A percentile compares a stretch with the other conserved stretches of the same genome.
Conservation (phyloP, 2,113 vertebrate species). For the Dromiciops gliroides region DNA sequence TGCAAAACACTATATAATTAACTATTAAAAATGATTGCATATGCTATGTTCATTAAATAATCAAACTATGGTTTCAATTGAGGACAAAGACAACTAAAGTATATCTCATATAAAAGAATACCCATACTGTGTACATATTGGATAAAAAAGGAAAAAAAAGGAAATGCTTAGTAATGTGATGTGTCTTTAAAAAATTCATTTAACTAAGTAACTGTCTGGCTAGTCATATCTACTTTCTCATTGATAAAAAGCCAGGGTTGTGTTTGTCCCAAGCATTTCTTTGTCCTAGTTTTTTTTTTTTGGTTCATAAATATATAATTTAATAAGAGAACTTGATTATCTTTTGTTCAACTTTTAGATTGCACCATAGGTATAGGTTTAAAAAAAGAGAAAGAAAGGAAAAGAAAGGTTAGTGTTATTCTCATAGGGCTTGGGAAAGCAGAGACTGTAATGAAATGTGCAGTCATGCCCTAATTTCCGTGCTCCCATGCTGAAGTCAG, state of each 20-base stretch:
- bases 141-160: not conserved
- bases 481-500: slow-evolving; percentile 73
- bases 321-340: slow-evolving; percentile 46
- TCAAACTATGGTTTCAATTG: slow-evolving; percentile 13
- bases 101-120: not conserved
- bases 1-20: not conserved
- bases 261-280: slow-evolving; percentile 4
- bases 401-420: slow-evolving; percentile 40
- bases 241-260: slow-evolving; percentile 26
- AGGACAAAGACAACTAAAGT: not conserved
- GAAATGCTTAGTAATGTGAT: not conserved
- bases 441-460: slow-evolving; percentile 61
- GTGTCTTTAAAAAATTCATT: slow-evolving; percentile 16
- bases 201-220: not conserved
- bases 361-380: not conserved
- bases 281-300: slow-evolving; percentile 36
- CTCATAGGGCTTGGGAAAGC: slow-evolving; percentile 37
- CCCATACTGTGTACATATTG: not conserved
- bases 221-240: slow-evolving; percentile 42
- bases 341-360: not conserved
- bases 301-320: slow-evolving; percentile 51
- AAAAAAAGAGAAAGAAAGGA: not conserved
- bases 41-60: not conserved
- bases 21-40: not conserved
- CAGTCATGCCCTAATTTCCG: slow-evolving; percentile 72